These are phyloP conservation scores for Crotophaga sulcirostris DNA, from an alignment of 2,113 vertebrate genomes.

Conservation along the genomic window DNA sequence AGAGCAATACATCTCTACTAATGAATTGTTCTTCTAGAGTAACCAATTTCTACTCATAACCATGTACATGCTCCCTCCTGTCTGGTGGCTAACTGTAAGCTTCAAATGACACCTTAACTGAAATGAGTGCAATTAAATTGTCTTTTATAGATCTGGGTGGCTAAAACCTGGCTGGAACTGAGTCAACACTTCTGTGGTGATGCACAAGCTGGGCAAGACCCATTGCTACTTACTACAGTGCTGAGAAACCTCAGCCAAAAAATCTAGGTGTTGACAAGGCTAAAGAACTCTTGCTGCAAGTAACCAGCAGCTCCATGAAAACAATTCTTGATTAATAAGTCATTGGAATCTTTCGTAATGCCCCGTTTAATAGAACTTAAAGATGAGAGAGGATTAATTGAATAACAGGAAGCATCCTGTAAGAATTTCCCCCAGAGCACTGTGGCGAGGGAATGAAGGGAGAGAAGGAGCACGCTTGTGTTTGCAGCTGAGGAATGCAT, in stretches of 20 bases:
- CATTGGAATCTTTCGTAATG: background rate
- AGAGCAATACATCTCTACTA: background rate
- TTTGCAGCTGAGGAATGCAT: background rate
- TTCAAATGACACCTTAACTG: background rate
- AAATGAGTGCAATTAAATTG: background rate
- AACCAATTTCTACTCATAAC: background rate
- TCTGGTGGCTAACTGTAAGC: background rate
- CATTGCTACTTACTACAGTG: background rate
- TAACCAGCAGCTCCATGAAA: fast-evolving
- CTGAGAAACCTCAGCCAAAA: background rate
- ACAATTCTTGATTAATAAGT: background rate
- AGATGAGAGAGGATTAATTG: background rate
- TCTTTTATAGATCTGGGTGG: background rate
- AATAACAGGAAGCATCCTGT: constrained; percentile 16
- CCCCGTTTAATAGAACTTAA: background rate
- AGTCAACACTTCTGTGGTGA: background rate
- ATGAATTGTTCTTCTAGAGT: background rate
- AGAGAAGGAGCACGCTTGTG: background rate
- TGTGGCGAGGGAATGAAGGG: background rate
- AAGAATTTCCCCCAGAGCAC: constrained; percentile 33
- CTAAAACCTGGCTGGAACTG: background rate
- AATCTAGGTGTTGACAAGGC: background rate
- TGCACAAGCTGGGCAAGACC: background rate
- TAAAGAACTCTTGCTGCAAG: background rate
- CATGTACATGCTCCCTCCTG: background rate